Base-by-base conservation (phyloP, 2,797 vertebrate genomes). In the Philypnodon macrostomus region DNA sequence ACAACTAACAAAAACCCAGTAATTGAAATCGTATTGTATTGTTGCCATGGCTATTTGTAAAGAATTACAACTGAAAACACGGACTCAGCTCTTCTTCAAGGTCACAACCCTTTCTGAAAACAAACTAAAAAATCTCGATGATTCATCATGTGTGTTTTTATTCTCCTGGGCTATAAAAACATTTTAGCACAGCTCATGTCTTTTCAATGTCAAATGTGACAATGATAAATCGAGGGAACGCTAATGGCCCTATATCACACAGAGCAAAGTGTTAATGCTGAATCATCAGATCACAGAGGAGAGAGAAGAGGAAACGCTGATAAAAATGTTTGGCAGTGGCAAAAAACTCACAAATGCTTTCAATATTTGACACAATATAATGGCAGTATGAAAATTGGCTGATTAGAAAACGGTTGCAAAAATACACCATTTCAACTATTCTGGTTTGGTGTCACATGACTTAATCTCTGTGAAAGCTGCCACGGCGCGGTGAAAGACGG, bases 401-500 rank as follows among this genome's bases (percentile, higher is more conserved):
- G 23, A 27, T 26, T 24, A 9, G 23, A 10, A 26, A 24, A 14
- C 4, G 19, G 4, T 15, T 40, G 21, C 21, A n/a, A 32, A 32
- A 26, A 26, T 10, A 40, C 21, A 7, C 7, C 8, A 15, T 41
- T 41, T 41, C 8, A 41, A 41, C 26, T 27, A 27, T 27, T 41
- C 11, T 27, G 14, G 27, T 41, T 41, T 29, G 1, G 8, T 23
- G 18, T 15, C 16, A 13, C 11, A 15, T 29, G 37, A 50, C 34
- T 8, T 57, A 53, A 53, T 63, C 51, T 39, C 35, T 45, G 21
- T 26, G 21, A 53, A 49, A 53, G 57, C 39, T 21, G 31, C 16
- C 12, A 18, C 31, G 17, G 34, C 11, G 38, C 18, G 52, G 23
- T 30, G 53, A 45, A 37, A 49, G 47, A 14, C 39, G 47, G 65